These are phyloP conservation scores for Leptinotarsa juncta DNA, from an alignment of 2,888 invertebrate species.

Conservation along the genomic window DNA sequence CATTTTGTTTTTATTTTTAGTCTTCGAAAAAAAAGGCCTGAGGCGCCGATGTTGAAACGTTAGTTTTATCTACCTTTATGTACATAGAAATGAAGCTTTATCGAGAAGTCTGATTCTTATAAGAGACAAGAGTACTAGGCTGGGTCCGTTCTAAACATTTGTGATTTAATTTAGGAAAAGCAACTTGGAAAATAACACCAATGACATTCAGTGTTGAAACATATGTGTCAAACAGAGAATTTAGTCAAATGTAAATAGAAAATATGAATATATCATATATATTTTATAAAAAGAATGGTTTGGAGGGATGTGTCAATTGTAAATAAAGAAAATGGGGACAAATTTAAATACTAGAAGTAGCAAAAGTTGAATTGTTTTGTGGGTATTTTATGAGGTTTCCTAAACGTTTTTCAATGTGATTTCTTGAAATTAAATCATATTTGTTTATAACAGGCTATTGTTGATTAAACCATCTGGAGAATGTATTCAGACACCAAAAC, in stretches of 20 bases:
- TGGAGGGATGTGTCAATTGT: neutral
- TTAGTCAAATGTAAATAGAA: constrained; percentile 2
- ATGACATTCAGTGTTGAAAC: neutral
- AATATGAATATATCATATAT: neutral
- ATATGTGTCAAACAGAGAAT: neutral
- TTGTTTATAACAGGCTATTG: neutral
- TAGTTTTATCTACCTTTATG: constrained; percentile 33
- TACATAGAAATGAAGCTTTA: constrained; percentile 47
- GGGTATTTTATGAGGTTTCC: neutral
- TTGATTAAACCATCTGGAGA: constrained; percentile 12
- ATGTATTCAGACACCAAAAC: neutral
- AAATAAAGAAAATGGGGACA: neutral
- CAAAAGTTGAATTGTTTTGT: neutral
- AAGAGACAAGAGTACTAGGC: constrained; percentile 18
- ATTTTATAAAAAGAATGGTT: neutral
- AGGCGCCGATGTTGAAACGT: constrained; percentile 7
- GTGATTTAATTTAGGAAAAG: constrained; percentile 18
- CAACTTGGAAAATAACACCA: neutral
- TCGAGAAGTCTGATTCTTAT: constrained; percentile 48
- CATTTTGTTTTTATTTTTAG: constrained; percentile 44
- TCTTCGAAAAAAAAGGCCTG: constrained; percentile 36
- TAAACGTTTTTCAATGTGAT: neutral
- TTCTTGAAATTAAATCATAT: constrained; percentile 5
- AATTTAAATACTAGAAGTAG: neutral
- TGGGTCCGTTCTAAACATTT: constrained; percentile 23